Evolutionary conservation across 2,888 invertebrate genomes (phyloP).

Genomic region (Drosophila kanekoi): DNA sequence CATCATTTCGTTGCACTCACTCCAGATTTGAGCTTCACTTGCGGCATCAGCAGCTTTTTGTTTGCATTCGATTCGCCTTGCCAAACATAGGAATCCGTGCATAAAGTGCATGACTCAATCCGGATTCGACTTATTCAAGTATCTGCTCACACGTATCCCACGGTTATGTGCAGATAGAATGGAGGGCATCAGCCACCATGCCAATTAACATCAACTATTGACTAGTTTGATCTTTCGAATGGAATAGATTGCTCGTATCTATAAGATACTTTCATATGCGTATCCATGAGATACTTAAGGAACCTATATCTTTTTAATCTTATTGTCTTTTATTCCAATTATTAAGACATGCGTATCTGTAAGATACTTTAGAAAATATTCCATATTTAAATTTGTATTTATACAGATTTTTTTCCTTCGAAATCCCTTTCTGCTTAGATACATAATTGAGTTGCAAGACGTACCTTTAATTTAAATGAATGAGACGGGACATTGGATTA

Average conservation of each 20-base stretch:
- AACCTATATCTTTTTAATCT: too few relatives aligned
- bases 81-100: constrained; percentile 68
- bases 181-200: constrained; percentile 14
- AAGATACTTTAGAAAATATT: background rate
- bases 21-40: constrained; percentile 1
- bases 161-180: constrained; percentile 9
- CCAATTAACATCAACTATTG: constrained; percentile 12
- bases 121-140: constrained; percentile 20
- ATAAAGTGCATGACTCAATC: constrained; percentile 41
- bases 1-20: constrained; percentile 20
- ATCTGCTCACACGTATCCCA: constrained; percentile 13
- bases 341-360: too few relatives aligned
- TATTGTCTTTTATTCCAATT: too few relatives aligned
- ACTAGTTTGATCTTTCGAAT: background rate
- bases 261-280: too few relatives aligned
- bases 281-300: background rate
- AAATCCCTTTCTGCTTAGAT: background rate
- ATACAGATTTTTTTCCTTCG: background rate
- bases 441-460: background rate
- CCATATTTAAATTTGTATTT: too few relatives aligned
- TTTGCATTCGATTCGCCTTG: constrained; percentile 71
- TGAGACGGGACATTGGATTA: constrained; percentile 2
- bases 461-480: background rate
- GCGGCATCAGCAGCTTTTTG: constrained; percentile 25
- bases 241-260: too few relatives aligned